phyloP scores from a whole-genome alignment of 2,888 invertebrate species.

The Agonopterix alstromeriana region DNA sequence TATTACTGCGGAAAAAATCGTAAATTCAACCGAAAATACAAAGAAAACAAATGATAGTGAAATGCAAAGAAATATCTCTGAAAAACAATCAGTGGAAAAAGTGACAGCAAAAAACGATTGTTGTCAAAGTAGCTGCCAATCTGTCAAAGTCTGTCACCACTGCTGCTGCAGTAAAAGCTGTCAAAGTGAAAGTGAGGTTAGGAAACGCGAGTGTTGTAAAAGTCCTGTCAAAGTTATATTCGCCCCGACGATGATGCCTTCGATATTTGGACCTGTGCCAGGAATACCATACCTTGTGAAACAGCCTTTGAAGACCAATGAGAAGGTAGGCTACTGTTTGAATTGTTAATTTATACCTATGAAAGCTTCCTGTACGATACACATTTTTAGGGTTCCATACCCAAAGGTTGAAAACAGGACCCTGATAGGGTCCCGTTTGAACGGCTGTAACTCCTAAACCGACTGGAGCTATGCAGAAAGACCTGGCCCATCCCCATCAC shows the following conservation, averaged over 20 bases:
- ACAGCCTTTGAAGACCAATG: slow-evolving; percentile 31
- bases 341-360: too few relatives aligned
- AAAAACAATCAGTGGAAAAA: background rate
- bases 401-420: too few relatives aligned
- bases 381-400: too few relatives aligned
- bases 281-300: slow-evolving; percentile 55
- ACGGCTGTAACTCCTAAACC: too few relatives aligned
- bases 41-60: slow-evolving; percentile 13
- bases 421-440: too few relatives aligned
- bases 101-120: background rate
- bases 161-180: slow-evolving; percentile 31
- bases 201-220: slow-evolving; percentile 50
- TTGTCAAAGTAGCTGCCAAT: slow-evolving; percentile 7
- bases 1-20: background rate
- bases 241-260: slow-evolving; percentile 63
- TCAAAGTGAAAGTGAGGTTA: slow-evolving; percentile 21
- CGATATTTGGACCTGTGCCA: slow-evolving; percentile 46
- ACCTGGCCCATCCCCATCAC: too few relatives aligned
- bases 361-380: too few relatives aligned
- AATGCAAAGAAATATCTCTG: slow-evolving; percentile 17
- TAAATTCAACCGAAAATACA: too few relatives aligned
- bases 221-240: slow-evolving; percentile 56
- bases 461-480: too few relatives aligned
- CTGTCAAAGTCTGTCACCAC: slow-evolving; percentile 27
- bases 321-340: slow-evolving; percentile 38